Conservation (phyloP, 2,797 vertebrate species). For the Nyctibius grandis region DNA sequence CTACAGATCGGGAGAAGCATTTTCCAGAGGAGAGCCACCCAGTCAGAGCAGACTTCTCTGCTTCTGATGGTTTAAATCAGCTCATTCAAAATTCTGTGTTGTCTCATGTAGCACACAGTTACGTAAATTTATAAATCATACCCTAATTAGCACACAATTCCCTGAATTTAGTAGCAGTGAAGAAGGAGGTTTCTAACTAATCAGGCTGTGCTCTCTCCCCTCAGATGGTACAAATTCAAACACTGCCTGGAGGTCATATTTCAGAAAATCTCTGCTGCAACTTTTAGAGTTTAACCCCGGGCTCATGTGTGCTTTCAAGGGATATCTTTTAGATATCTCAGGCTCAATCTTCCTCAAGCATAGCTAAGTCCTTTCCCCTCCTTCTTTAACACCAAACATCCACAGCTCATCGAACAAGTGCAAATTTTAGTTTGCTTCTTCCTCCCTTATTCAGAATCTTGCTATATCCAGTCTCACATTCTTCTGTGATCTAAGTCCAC, state of each 20-base stretch:
- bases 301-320: background rate
- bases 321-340: background rate
- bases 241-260: background rate
- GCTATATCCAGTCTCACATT: background rate
- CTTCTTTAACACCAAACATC: background rate
- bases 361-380: background rate
- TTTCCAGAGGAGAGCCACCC: background rate
- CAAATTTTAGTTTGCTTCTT: background rate
- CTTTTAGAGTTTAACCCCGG: background rate
- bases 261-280: background rate
- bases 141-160: slow-evolving; percentile 58
- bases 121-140: slow-evolving; percentile 61
- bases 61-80: slow-evolving; percentile 21
- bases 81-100: slow-evolving; percentile 50
- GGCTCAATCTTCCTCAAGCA: background rate
- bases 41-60: background rate
- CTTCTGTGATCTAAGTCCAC: background rate
- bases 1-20: rapidly evolving
- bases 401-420: background rate
- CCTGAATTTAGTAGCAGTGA: slow-evolving; percentile 20
- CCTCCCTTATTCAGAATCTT: background rate
- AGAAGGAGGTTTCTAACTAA: slow-evolving; percentile 46
- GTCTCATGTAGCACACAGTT: slow-evolving; percentile 24
- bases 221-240: background rate
- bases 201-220: background rate